Base-by-base conservation (phyloP, 2,113 vertebrate species). In the Rostratula benghalensis region DNA sequence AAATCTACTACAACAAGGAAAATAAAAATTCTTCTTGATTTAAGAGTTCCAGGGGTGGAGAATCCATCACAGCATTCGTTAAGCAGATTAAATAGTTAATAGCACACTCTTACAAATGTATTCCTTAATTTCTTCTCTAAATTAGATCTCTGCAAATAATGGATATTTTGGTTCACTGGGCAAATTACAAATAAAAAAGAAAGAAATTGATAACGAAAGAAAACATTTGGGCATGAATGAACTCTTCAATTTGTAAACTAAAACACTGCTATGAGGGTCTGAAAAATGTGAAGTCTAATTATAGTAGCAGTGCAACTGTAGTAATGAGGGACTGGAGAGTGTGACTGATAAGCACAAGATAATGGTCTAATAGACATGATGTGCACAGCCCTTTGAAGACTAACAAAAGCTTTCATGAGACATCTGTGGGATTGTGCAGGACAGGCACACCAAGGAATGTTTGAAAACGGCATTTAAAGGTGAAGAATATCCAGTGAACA, bases 141-240 rank as follows among this genome's bases (percentile, higher is more conserved):
- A 93, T 94, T 83, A 82, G 57, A 89, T 28, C 20, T 82, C 86
- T 57, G 53, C 56, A 82, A 95, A 92, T 87, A 95, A 94, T 76
- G 75, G 76, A 71, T 92, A 80, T 92, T 91, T 92, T 92, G 83
- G 78, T 93, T 93, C 71, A 46, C 37, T 83, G 84, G 50, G 59
- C 46, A 96, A 97, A 96, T 93, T 73, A 88, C 65, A 96, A 96
- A 54, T 39, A 81, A 93, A 89, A 87, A 69, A 54, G 68, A 31
- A 83, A 79, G 28, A 76, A 91, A 94, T 74, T 91, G 51, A 87
- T 95, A 96, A 92, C 1, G 22, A 83, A 91, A 71, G 71, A 95
- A 94, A 89, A 82, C 43, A 91, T 95, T 92, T 69, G 78, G 83
- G 35, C 86, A 67, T 65, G 76, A 92, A 73, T 41, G 3, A 96